These are phyloP conservation scores for Phataginus tricuspis DNA, from an alignment of 2,797 vertebrate species.

Conservation along the genomic window DNA sequence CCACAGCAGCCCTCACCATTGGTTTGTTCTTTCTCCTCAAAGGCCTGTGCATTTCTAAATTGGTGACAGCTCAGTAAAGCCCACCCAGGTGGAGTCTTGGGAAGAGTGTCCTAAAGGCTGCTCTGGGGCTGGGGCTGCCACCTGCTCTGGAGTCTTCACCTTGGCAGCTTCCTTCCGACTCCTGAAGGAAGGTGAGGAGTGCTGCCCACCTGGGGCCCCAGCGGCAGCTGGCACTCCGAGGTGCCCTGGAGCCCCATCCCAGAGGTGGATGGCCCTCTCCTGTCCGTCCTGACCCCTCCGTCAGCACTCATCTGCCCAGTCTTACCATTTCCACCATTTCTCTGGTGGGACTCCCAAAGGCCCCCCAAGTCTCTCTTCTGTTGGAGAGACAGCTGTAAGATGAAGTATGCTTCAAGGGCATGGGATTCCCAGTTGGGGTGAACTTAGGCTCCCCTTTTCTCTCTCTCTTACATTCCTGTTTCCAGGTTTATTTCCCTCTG, in stretches of 20 bases:
- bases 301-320: neutral
- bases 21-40: neutral
- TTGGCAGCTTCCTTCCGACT: neutral
- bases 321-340: neutral
- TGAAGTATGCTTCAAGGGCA: neutral
- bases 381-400: neutral
- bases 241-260: neutral
- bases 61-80: neutral
- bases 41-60: neutral
- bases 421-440: neutral
- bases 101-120: neutral
- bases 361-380: neutral
- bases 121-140: neutral
- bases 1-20: neutral
- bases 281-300: neutral
- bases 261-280: neutral
- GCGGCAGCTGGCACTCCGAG: neutral
- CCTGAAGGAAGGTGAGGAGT: neutral
- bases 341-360: neutral
- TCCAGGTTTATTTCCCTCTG: neutral
- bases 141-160: neutral
- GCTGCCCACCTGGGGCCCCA: no score
- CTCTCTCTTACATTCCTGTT: neutral
- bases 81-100: neutral
- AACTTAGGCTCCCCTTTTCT: neutral